Conservation (phyloP, 2,797 vertebrate species). For the Ceyx erithaca region DNA sequence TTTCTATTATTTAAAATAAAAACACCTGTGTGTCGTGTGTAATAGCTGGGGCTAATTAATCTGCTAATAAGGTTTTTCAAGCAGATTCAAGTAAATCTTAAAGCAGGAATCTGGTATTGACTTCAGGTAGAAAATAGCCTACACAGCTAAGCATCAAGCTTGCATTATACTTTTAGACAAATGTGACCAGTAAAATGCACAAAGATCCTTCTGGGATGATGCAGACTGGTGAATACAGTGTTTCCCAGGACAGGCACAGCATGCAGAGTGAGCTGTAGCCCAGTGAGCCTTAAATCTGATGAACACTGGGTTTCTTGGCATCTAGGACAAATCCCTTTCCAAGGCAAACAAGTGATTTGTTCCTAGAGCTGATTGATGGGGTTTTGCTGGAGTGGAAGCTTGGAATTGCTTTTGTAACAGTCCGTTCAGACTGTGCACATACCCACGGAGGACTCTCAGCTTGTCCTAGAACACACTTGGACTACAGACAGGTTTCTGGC, state of each 20-base stretch:
- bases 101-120: neutral
- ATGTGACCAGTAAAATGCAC: neutral
- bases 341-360: neutral
- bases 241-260: neutral
- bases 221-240: neutral
- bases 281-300: neutral
- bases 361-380: neutral
- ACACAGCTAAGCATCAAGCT: neutral
- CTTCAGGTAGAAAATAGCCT: neutral
- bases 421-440: neutral
- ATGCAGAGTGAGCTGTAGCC: neutral
- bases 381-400: neutral
- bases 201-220: neutral
- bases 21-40: neutral
- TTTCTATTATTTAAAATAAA: neutral
- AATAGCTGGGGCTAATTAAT: neutral
- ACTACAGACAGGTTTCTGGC: neutral
- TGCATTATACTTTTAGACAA: neutral
- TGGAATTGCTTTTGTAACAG: neutral
- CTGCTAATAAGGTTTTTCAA: neutral
- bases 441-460: neutral
- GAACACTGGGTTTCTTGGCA: neutral
- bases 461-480: rapidly evolving
- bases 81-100: neutral
- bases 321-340: neutral